Conservation (phyloP, 2,113 vertebrate species). For the Myiopsitta monachus region DNA sequence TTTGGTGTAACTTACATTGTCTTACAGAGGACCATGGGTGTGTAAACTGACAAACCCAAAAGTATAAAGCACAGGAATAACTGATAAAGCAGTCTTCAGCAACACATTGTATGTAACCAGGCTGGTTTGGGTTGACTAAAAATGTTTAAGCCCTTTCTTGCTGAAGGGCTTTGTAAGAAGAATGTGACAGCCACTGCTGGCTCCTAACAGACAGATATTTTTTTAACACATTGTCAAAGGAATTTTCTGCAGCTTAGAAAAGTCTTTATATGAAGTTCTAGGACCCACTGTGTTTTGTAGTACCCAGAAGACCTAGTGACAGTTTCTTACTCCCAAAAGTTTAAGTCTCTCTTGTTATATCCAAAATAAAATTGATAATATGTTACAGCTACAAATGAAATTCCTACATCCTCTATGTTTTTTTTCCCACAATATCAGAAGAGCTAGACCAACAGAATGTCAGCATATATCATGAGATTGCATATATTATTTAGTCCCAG, state of each 20-base stretch:
- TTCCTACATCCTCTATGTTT: neutral
- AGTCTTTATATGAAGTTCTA: neutral
- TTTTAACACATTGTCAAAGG: neutral
- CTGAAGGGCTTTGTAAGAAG: neutral
- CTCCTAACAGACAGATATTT: neutral
- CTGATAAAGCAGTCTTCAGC: constrained; percentile 37
- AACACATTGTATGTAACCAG: neutral
- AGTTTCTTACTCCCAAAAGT: neutral
- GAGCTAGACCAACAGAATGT: neutral
- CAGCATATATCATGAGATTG: neutral
- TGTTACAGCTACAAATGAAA: neutral
- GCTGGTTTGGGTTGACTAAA: neutral
- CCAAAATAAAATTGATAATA: neutral
- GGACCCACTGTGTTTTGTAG: neutral
- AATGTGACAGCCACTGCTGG: constrained; percentile 33
- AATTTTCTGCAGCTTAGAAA: neutral
- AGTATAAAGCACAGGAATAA: neutral
- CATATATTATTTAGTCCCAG: neutral
- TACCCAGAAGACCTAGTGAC: neutral
- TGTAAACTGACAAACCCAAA: neutral
- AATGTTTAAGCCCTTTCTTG: constrained; percentile 1
- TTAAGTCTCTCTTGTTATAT: neutral
- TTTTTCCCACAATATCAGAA: neutral
- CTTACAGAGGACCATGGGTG: neutral
- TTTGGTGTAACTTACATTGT: neutral